Percentiles rank a stretch among this genome's conserved stretches.
These are phyloP conservation scores for Nineta flava DNA, from an alignment of 2,888 invertebrate species.

Conservation along the genomic window DNA sequence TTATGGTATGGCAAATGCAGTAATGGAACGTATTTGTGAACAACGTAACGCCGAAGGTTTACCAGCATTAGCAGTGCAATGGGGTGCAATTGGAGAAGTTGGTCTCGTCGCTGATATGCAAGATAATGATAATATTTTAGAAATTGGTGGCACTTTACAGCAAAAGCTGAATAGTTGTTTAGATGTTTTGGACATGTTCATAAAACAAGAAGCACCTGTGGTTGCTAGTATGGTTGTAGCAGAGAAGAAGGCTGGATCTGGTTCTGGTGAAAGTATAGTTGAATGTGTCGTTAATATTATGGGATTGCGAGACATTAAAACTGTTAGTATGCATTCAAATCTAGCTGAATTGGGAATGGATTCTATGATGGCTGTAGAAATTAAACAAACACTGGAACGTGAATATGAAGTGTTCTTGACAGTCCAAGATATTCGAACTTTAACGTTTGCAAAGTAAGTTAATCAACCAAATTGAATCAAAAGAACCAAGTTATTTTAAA, in stretches of 20 bases:
- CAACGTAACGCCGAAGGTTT: slow-evolving; percentile 47
- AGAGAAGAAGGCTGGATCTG: slow-evolving; percentile 50
- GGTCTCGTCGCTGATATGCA: slow-evolving; percentile 48
- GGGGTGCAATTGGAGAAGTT: slow-evolving; percentile 84
- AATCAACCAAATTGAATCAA: not conserved
- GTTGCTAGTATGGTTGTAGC: slow-evolving; percentile 79
- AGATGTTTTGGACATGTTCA: slow-evolving; percentile 45
- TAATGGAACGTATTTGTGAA: slow-evolving; percentile 80
- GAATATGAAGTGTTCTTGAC: slow-evolving; percentile 77
- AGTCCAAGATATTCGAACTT: slow-evolving; percentile 66
- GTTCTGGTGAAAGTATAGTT: slow-evolving; percentile 47
- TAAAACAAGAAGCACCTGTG: slow-evolving; percentile 47
- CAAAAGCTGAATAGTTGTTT: slow-evolving; percentile 50
- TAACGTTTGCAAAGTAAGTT: slow-evolving; percentile 53
- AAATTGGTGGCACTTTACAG: slow-evolving; percentile 45
- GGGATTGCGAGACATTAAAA: slow-evolving; percentile 48
- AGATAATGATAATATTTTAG: slow-evolving; percentile 26
- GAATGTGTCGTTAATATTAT: slow-evolving; percentile 51
- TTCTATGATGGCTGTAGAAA: slow-evolving; percentile 93
- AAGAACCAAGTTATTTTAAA: not conserved
- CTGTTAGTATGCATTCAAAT: slow-evolving; percentile 49
- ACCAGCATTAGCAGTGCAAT: slow-evolving; percentile 74
- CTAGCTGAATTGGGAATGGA: slow-evolving; percentile 91
- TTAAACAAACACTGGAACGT: slow-evolving; percentile 80
- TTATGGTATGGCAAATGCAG: slow-evolving; percentile 80